These are phyloP conservation scores for Tethea ocularis DNA, from an alignment of 2,888 invertebrate genomes.

Conservation along the genomic window DNA sequence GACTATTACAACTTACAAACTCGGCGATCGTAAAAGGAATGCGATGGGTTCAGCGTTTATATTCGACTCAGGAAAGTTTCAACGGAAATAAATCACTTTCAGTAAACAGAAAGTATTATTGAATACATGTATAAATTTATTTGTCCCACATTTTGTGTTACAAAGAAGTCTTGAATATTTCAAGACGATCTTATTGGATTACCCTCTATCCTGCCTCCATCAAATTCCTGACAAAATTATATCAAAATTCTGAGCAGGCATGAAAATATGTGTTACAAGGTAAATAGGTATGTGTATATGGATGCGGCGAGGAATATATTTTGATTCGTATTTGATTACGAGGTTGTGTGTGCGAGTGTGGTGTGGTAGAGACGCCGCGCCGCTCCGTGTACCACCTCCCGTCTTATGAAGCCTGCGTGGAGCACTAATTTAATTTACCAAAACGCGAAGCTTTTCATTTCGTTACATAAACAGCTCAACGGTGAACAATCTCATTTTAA, in stretches of 20 bases:
- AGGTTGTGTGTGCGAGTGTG: slow-evolving; percentile 13
- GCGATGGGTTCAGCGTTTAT: slow-evolving; percentile 7
- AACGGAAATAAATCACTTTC: slow-evolving; percentile 6
- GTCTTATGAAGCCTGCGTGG: slow-evolving; percentile 19
- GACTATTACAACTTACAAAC: slow-evolving; percentile 7
- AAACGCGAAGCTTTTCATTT: slow-evolving; percentile 50
- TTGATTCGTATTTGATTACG: slow-evolving; percentile 8
- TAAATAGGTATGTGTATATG: slow-evolving; percentile 1
- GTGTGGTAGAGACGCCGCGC: slow-evolving; percentile 22
- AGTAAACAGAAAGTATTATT: slow-evolving; percentile 2
- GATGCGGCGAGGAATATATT: background rate
- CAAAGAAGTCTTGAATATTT: slow-evolving; percentile 4
- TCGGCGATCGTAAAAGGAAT: slow-evolving; percentile 7
- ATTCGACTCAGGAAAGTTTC: slow-evolving; percentile 3
- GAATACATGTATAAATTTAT: slow-evolving; percentile 2
- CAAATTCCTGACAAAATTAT: background rate
- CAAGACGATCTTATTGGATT: background rate
- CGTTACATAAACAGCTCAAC: slow-evolving; percentile 44
- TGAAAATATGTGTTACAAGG: background rate
- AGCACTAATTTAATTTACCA: slow-evolving; percentile 57
- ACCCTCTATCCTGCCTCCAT: background rate
- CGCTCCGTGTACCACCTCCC: slow-evolving; percentile 3
- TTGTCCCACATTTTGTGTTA: background rate
- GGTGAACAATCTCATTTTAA: slow-evolving; percentile 47
- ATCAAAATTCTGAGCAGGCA: background rate